Percentiles rank a stretch among this genome's conserved stretches.
These are phyloP conservation scores for Pararge aegeria DNA, from an alignment of 1,140 invertebrate genomes.

Conservation along the genomic window DNA sequence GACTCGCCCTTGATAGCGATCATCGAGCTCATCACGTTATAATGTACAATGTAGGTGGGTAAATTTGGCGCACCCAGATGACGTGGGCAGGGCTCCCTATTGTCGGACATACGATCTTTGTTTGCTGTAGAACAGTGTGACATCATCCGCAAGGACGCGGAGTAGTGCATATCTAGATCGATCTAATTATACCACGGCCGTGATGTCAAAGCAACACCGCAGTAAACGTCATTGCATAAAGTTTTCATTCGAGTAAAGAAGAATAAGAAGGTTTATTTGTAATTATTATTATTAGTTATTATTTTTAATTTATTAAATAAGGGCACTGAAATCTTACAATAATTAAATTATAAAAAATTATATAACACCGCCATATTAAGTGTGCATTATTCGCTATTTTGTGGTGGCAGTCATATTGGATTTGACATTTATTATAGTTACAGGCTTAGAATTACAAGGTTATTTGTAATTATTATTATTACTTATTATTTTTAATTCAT, in stretches of 20 bases:
- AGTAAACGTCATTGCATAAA: slow-evolving; percentile 11
- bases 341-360: too few species aligned
- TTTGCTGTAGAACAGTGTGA: slow-evolving; percentile 43
- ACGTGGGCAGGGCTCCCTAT: slow-evolving; percentile 54
- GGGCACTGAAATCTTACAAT: too few species aligned
- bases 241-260: slow-evolving; percentile 2
- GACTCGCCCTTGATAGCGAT: slow-evolving; percentile 4
- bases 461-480: too few species aligned
- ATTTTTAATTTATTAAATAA: too few species aligned
- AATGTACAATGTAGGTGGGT: slow-evolving; percentile 29
- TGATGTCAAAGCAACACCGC: slow-evolving; percentile 20
- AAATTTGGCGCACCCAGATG: slow-evolving; percentile 60
- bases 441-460: too few species aligned
- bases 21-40: slow-evolving; percentile 27
- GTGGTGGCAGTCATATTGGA: too few species aligned
- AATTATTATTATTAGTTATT: too few species aligned
- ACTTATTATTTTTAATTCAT: too few species aligned
- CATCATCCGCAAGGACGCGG: slow-evolving; percentile 47
- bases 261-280: too few species aligned
- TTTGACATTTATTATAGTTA: too few species aligned
- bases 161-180: slow-evolving; percentile 44
- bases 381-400: too few species aligned
- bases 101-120: slow-evolving; percentile 54
- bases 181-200: slow-evolving; percentile 42
- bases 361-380: too few species aligned